These are phyloP conservation scores for Halichoerus grypus DNA, from an alignment of 2,113 vertebrate genomes.

Conservation along the genomic window DNA sequence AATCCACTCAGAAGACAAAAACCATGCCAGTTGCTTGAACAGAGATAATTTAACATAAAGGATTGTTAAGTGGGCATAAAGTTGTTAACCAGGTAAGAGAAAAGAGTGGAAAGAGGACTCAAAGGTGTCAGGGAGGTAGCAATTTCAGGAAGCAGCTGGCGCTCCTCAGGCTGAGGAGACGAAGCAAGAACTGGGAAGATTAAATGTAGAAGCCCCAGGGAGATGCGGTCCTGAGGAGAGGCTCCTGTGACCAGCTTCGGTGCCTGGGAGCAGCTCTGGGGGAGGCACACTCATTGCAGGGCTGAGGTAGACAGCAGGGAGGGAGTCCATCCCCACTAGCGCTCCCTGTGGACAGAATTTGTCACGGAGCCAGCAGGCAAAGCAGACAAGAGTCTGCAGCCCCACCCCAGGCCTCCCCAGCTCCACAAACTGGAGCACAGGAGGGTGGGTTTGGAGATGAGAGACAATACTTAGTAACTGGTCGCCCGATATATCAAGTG, in stretches of 20 bases:
- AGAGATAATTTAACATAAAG: neutral
- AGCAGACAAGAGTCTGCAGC: neutral
- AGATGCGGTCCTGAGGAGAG: neutral
- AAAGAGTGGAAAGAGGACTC: neutral
- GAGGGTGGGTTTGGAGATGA: neutral
- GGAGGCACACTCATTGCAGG: neutral
- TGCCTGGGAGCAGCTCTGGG: neutral
- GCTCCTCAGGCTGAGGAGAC: neutral
- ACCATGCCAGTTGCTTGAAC: neutral
- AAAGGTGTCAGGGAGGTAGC: neutral
- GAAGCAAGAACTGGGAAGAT: neutral
- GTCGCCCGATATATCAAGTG: neutral
- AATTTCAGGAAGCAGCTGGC: neutral
- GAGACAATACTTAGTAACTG: neutral
- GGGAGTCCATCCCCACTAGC: neutral
- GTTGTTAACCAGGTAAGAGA: neutral
- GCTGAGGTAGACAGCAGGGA: neutral
- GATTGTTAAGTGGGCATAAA: neutral
- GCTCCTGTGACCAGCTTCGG: neutral
- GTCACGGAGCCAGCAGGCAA: neutral
- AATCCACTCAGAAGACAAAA: neutral
- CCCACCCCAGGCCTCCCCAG: neutral
- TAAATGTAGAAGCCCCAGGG: neutral
- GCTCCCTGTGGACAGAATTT: neutral
- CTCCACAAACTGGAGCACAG: neutral